Evolutionary conservation across 2,113 vertebrate genomes (phyloP).

Genomic region (Nothocercus julius): DNA sequence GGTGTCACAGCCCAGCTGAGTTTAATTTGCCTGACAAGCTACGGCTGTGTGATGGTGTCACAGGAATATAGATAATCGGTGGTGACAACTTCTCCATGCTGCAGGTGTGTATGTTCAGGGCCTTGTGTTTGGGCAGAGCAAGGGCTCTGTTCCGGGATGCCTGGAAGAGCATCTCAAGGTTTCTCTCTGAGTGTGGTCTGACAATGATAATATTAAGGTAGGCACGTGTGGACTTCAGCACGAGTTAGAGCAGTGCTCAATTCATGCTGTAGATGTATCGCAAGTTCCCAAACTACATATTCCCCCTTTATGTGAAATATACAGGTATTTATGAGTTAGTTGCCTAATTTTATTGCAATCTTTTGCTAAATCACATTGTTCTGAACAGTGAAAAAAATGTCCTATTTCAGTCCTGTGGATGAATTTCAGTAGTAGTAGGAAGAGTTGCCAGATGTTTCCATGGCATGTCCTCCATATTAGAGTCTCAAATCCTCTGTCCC

Average conservation of each 20-base stretch:
- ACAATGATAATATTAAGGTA: not conserved
- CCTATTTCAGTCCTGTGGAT: not conserved
- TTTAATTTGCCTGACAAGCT: not conserved
- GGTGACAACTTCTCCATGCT: not conserved
- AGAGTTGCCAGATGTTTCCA: not conserved
- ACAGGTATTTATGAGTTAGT: rapidly evolving
- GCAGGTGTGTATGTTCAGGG: not conserved
- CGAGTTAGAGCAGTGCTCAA: not conserved
- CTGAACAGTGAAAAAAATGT: not conserved
- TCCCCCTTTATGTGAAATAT: not conserved
- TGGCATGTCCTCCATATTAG: not conserved
- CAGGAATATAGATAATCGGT: not conserved
- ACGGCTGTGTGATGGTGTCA: rapidly evolving
- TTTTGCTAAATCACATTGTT: not conserved
- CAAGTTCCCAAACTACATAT: not conserved
- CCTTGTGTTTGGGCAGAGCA: rapidly evolving
- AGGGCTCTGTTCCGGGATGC: not conserved
- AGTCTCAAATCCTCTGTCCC: not conserved
- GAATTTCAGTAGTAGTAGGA: rapidly evolving
- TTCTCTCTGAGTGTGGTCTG: not conserved
- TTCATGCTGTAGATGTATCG: not conserved
- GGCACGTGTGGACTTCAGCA: not conserved
- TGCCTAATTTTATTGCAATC: not conserved
- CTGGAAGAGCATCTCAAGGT: not conserved
- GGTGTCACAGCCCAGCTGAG: not conserved